phyloP scores from a whole-genome alignment of 2,888 invertebrate genomes.

The Cylloceria caligata region DNA sequence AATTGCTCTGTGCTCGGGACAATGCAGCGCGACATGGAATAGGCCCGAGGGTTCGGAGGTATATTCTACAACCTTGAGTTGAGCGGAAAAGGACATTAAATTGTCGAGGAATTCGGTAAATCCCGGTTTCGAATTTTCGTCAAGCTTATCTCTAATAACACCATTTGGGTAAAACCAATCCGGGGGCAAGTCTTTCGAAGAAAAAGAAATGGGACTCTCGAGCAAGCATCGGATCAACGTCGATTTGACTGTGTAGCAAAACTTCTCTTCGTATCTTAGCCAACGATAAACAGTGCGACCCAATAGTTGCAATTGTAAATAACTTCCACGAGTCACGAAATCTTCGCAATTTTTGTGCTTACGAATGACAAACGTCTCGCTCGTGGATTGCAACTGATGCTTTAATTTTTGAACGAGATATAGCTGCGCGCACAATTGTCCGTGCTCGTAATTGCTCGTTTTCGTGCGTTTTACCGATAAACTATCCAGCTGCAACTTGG shows the following conservation, averaged over 20 bases:
- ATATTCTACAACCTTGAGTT: background rate
- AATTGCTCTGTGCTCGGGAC: background rate
- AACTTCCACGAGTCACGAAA: background rate
- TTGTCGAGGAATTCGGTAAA: conserved; percentile 75
- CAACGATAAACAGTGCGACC: background rate
- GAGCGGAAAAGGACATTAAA: conserved; percentile 58
- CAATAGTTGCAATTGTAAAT: conserved; percentile 33
- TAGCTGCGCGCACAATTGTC: conserved; percentile 75
- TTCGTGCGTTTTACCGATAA: conserved; percentile 18
- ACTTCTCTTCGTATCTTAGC: background rate
- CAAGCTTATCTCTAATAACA: background rate
- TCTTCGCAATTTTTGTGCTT: conserved; percentile 17
- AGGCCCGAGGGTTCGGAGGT: background rate
- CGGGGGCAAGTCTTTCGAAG: background rate
- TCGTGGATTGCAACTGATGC: conserved; percentile 45
- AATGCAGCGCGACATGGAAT: background rate
- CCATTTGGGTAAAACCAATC: background rate
- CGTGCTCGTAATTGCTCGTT: conserved; percentile 77
- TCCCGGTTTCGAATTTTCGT: conserved; percentile 72
- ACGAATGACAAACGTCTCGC: conserved; percentile 14
- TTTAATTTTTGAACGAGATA: conserved; percentile 73
- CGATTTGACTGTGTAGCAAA: conserved; percentile 41
- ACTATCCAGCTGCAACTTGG: conserved; percentile 63
- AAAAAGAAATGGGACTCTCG: background rate
- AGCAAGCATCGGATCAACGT: conserved; percentile 37